phyloP scores from a whole-genome alignment of 2,113 vertebrate genomes.

The Noturus placidus region DNA sequence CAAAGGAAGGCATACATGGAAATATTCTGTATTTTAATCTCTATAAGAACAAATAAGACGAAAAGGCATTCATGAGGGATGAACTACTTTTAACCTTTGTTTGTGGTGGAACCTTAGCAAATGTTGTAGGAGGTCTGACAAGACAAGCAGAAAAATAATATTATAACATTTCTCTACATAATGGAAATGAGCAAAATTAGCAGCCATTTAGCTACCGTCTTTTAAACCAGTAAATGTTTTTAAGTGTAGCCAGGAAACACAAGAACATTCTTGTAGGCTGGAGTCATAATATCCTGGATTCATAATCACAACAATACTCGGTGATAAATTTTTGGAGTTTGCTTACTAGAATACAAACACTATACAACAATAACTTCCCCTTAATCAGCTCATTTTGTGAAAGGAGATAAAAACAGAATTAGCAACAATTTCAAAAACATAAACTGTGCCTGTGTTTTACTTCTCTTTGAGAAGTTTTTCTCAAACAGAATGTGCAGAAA shows the following conservation, averaged over 20 bases:
- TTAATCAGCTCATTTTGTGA: background rate
- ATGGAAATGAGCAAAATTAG: background rate
- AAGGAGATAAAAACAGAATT: background rate
- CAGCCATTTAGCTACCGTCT: background rate
- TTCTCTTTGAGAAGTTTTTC: background rate
- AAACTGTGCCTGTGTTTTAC: background rate
- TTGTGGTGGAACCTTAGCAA: background rate
- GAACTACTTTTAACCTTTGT: background rate
- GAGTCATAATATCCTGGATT: background rate
- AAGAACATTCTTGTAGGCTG: background rate
- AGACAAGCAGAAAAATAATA: background rate
- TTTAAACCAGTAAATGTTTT: slow-evolving; percentile 5
- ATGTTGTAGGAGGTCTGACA: background rate
- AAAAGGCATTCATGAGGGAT: too few species aligned
- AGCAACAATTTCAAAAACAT: background rate
- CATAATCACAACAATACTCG: background rate
- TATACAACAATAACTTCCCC: background rate
- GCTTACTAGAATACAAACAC: background rate
- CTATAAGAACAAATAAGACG: background rate
- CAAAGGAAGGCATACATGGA: background rate
- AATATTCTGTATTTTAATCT: background rate
- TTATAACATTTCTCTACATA: background rate
- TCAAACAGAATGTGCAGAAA: background rate
- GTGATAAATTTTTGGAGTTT: too few species aligned
- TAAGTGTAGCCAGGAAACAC: background rate